A percentile compares a stretch with the other conserved stretches of the same genome.
These are phyloP conservation scores for Eufriesea mexicana DNA, from an alignment of 1,140 invertebrate species.

Conservation along the genomic window DNA sequence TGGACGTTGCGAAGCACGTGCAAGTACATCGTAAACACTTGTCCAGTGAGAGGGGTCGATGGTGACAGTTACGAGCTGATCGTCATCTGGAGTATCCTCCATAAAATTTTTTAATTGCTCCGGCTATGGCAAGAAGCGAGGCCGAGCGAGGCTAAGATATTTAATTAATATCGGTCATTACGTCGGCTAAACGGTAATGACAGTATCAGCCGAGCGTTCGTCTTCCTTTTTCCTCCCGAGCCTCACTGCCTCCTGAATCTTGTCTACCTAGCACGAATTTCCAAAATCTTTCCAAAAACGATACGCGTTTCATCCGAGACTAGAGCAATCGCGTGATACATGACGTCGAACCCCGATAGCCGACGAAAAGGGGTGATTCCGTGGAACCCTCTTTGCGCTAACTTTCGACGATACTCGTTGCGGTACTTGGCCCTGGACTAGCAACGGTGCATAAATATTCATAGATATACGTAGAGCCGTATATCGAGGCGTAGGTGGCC, in stretches of 20 bases:
- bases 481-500: slow-evolving; percentile 65
- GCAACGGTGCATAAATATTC: slow-evolving; percentile 73
- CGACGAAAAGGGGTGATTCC: slow-evolving; percentile 42
- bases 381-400: slow-evolving; percentile 20
- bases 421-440: slow-evolving; percentile 62
- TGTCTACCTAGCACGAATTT: background rate
- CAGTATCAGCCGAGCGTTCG: too few relatives aligned
- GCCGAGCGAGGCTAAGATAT: too few relatives aligned
- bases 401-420: slow-evolving; percentile 27
- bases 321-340: slow-evolving; percentile 14
- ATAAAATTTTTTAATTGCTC: background rate
- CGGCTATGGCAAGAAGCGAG: too few relatives aligned
- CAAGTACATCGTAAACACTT: slow-evolving; percentile 18
- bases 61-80: background rate
- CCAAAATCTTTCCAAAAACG: background rate
- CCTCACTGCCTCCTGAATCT: too few relatives aligned
- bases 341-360: slow-evolving; percentile 9
- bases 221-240: too few relatives aligned
- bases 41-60: slow-evolving; percentile 6
- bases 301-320: too few relatives aligned
- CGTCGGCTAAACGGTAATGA: too few relatives aligned
- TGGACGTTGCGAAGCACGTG: background rate
- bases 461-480: slow-evolving; percentile 51
- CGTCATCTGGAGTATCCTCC: background rate
- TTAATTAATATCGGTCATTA: too few relatives aligned